phyloP scores from a whole-genome alignment of 2,797 vertebrate genomes.

The Natrix natrix region DNA sequence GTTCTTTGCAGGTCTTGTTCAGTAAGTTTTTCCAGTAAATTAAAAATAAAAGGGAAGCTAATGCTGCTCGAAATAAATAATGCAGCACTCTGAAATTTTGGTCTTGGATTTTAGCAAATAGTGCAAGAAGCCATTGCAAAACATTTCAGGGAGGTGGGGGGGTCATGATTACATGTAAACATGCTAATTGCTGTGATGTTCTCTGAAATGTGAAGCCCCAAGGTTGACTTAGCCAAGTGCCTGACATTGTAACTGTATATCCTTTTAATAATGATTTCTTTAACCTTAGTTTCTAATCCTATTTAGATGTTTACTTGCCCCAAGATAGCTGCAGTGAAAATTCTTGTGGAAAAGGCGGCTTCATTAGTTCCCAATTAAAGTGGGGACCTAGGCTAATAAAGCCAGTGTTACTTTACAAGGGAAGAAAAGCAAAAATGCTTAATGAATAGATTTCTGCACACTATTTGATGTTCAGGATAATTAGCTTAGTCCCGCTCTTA shows the following conservation, averaged over 20 bases:
- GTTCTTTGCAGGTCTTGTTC: neutral
- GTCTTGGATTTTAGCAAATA: slow-evolving; percentile 33
- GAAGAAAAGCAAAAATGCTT: slow-evolving; percentile 59
- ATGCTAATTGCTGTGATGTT: slow-evolving; percentile 30
- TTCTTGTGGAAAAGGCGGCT: slow-evolving; percentile 65
- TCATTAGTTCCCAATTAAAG: slow-evolving; percentile 75
- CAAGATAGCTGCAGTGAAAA: slow-evolving; percentile 48
- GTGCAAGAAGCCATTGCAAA: slow-evolving; percentile 25
- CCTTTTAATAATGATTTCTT: slow-evolving; percentile 39
- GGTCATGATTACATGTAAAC: neutral
- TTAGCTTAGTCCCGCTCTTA: slow-evolving; percentile 78
- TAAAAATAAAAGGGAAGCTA: neutral
- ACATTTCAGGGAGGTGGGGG: neutral
- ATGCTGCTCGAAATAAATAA: slow-evolving; percentile 29
- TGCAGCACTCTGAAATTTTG: slow-evolving; percentile 22
- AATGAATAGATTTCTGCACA: slow-evolving; percentile 64
- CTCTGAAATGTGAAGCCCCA: slow-evolving; percentile 44
- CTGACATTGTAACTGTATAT: slow-evolving; percentile 36
- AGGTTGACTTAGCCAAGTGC: slow-evolving; percentile 39
- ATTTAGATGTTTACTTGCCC: slow-evolving; percentile 66
- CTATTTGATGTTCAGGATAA: slow-evolving; percentile 83
- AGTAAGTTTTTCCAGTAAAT: neutral
- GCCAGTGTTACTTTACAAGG: slow-evolving; percentile 71
- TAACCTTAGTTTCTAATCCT: slow-evolving; percentile 58
- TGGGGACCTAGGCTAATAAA: slow-evolving; percentile 64